phyloP scores from a whole-genome alignment of 2,888 invertebrate species.

The Tortricodes alternella region DNA sequence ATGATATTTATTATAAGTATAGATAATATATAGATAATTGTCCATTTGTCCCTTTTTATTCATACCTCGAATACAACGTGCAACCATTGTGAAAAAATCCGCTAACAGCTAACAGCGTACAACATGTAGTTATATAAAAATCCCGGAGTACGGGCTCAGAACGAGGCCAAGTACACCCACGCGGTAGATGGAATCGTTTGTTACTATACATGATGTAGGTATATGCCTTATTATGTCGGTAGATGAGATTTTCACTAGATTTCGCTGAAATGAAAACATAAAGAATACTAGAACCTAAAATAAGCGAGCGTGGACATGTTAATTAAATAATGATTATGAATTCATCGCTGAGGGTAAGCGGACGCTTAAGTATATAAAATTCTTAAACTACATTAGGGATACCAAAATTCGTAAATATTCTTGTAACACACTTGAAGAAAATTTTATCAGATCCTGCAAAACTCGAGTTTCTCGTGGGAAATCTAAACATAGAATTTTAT shows the following conservation, averaged over 20 bases:
- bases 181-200: background rate
- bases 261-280: background rate
- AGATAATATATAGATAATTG: too few relatives aligned
- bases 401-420: background rate
- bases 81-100: too few relatives aligned
- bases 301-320: background rate
- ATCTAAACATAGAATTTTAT: too few relatives aligned
- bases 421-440: background rate
- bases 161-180: slow-evolving; percentile 17
- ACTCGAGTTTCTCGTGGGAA: background rate
- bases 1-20: too few relatives aligned
- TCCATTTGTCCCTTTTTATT: too few relatives aligned
- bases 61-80: too few relatives aligned
- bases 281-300: too few relatives aligned
- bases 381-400: too few relatives aligned
- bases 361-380: background rate
- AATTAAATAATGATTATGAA: background rate
- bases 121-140: background rate
- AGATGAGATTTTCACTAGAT: background rate
- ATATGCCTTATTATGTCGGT: background rate
- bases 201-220: background rate
- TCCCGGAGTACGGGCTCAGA: background rate
- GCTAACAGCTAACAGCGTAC: too few relatives aligned
- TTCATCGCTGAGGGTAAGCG: background rate
- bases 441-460: background rate